A percentile compares a stretch with the other conserved stretches of the same genome.
Evolutionary conservation across 1,140 invertebrate genomes (phyloP).

Genomic region (Philaenus spumarius): DNA sequence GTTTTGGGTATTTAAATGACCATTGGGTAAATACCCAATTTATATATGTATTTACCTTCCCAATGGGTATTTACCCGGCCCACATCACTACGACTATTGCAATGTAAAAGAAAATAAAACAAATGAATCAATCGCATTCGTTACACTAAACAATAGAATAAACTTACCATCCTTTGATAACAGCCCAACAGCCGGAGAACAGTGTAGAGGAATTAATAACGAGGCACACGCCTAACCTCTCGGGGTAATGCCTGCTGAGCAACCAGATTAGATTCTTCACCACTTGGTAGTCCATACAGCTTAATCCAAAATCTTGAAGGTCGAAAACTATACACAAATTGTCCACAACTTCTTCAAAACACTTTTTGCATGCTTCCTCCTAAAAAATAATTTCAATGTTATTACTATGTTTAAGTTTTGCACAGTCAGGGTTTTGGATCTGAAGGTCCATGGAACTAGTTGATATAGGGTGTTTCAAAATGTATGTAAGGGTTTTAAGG

Average conservation of each 20-base stretch:
- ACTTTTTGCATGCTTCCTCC: conserved; percentile 67
- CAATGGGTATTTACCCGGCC: no score
- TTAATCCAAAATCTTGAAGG: conserved; percentile 59
- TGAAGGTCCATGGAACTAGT: neutral
- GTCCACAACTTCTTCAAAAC: conserved; percentile 71
- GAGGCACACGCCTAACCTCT: conserved; percentile 64
- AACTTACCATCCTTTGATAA: conserved; percentile 62
- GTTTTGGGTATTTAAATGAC: no score
- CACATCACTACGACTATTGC: no score
- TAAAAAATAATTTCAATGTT: conserved; percentile 35
- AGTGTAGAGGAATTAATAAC: conserved; percentile 61
- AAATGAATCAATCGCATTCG: no score
- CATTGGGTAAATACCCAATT: no score
- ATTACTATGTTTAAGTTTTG: no score
- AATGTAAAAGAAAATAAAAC: no score
- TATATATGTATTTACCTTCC: no score
- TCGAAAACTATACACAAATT: conserved; percentile 72
- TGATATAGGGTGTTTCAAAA: no score
- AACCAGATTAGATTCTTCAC: conserved; percentile 71
- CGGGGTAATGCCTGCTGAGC: conserved; percentile 64
- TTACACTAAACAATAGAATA: no score
- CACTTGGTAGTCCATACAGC: conserved; percentile 69
- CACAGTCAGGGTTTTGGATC: neutral
- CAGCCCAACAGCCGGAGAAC: conserved; percentile 65
- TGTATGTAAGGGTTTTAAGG: no score